phyloP scores from a whole-genome alignment of 2,888 invertebrate genomes.

The Cantharis lateralis region DNA sequence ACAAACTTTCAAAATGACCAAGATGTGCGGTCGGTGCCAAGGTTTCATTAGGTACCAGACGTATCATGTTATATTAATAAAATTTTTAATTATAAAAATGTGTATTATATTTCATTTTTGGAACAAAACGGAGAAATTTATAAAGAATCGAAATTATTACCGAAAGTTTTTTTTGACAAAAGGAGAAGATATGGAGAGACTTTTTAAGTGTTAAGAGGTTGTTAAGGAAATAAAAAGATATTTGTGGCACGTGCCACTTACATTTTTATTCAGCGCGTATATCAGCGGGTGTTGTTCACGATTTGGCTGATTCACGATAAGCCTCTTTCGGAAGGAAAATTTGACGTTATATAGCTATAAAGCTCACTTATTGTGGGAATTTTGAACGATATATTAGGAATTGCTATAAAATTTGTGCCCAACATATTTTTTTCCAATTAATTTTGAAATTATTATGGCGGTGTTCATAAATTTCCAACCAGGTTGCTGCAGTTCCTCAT shows the following conservation, averaged over 20 bases:
- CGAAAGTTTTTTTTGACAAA: background rate
- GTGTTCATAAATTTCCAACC: background rate
- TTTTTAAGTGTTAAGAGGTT: background rate
- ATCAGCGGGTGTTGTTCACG: conserved; percentile 20
- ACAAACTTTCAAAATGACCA: background rate
- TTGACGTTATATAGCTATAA: conserved; percentile 23
- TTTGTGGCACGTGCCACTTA: conserved; percentile 26
- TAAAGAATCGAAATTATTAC: no score
- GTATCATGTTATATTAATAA: no score
- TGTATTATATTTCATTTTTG: no score
- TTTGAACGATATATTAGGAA: background rate
- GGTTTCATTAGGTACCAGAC: background rate
- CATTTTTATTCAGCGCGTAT: conserved; percentile 24
- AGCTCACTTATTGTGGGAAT: background rate
- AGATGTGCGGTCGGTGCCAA: background rate
- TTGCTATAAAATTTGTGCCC: background rate
- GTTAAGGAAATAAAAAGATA: background rate
- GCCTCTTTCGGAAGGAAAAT: conserved; percentile 35
- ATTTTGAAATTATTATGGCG: background rate
- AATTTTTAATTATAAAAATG: no score
- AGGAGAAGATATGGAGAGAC: background rate
- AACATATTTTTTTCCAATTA: background rate
- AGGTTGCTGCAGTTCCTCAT: background rate
- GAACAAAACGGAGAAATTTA: no score
- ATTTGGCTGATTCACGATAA: conserved; percentile 36